A percentile compares a stretch with the other conserved stretches of the same genome.
phyloP scores from a whole-genome alignment of 2,888 invertebrate species.

The Leucoptera coffeella region DNA sequence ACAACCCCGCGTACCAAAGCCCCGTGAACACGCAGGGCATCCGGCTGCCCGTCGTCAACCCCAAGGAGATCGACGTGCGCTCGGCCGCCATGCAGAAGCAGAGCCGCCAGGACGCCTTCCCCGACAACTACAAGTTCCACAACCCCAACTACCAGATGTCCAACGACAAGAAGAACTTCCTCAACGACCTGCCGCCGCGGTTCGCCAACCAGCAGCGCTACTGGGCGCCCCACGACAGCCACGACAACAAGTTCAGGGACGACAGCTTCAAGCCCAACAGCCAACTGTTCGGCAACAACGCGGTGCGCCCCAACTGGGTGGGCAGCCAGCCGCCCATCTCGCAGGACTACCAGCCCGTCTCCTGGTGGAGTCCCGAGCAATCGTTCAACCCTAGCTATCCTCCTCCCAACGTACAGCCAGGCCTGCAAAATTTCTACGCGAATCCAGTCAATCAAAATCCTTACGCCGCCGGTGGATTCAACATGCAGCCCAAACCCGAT shows the following conservation, averaged over 20 bases:
- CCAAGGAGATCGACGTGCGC: conserved; percentile 46
- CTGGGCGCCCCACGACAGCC: conserved; percentile 22
- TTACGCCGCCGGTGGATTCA: no score
- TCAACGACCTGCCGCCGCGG: conserved; percentile 36
- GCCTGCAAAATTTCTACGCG: no score
- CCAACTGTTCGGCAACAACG: conserved; percentile 4
- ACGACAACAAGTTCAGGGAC: conserved; percentile 33
- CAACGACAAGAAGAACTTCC: conserved; percentile 36
- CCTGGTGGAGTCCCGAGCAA: conserved; percentile 33
- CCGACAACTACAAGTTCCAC: conserved; percentile 24
- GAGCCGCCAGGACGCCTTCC: conserved; percentile 29
- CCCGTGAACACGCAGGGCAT: conserved; percentile 20
- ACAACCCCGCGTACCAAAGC: conserved; percentile 19
- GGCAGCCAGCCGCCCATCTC: conserved; percentile 10
- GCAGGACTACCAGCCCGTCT: conserved; percentile 14
- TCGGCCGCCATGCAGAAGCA: conserved; percentile 42
- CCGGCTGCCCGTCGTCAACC: conserved; percentile 39
- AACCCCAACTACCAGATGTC: conserved; percentile 31
- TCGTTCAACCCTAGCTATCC: no score
- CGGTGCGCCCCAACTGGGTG: conserved; percentile 14
- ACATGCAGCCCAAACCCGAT: no score
- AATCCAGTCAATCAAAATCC: no score
- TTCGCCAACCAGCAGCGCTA: conserved; percentile 42
- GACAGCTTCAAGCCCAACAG: conserved; percentile 16
- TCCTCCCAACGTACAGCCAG: conserved; percentile 14